These are phyloP conservation scores for Melipona beecheii DNA, from an alignment of 2,888 invertebrate species.

Conservation along the genomic window DNA sequence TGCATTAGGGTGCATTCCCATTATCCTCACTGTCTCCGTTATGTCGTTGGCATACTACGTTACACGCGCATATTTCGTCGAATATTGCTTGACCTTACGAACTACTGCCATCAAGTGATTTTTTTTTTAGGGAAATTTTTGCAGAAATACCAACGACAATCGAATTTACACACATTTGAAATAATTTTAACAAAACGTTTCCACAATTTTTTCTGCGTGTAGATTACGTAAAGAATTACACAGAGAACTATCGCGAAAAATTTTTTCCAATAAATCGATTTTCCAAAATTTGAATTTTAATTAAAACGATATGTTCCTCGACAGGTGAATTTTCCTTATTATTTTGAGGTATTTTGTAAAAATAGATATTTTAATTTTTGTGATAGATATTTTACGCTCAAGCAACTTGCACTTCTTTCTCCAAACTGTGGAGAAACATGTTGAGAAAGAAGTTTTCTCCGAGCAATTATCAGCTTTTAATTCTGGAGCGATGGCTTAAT, in stretches of 20 bases:
- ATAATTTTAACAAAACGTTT: not conserved
- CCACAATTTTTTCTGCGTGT: too few relatives aligned
- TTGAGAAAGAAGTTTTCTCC: not conserved
- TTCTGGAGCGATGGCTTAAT: too few relatives aligned
- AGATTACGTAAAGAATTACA: too few relatives aligned
- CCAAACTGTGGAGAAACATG: not conserved
- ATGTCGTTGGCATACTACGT: constrained; percentile 2
- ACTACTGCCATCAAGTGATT: not conserved
- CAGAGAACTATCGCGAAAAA: too few relatives aligned
- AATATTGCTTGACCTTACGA: not conserved
- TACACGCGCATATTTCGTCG: not conserved
- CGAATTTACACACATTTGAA: not conserved
- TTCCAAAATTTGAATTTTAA: too few relatives aligned
- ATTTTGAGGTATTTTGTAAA: too few relatives aligned
- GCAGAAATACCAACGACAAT: not conserved
- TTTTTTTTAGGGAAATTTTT: too few relatives aligned
- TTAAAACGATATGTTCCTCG: too few relatives aligned
- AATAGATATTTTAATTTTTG: not conserved
- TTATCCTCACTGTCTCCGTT: constrained; percentile 36
- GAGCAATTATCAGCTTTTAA: too few relatives aligned
- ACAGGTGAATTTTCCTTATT: too few relatives aligned
- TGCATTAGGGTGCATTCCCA: constrained; percentile 32
- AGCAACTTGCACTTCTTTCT: not conserved
- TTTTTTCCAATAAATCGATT: too few relatives aligned
- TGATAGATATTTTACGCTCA: not conserved